Base-by-base conservation (phyloP, 2,797 vertebrate species). In the Antennarius maculatus region DNA sequence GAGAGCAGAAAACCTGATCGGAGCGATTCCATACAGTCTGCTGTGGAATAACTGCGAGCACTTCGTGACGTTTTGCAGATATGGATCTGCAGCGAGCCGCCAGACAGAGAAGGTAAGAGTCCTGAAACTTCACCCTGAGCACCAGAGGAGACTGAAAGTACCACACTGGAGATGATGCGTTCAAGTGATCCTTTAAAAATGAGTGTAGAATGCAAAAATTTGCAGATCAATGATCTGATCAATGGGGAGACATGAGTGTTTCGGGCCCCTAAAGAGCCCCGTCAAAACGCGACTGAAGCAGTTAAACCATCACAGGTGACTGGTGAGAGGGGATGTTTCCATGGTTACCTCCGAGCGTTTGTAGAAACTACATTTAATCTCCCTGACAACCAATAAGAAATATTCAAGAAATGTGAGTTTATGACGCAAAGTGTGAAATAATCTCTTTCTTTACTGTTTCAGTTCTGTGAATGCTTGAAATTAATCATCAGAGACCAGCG, bases 1-100 rank as follows among this genome's bases (percentile, higher is more conserved):
- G 27, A 92, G 95, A 72, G 97, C 97, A 0, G 96, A 98, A 79
- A 91, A 86, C 51, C 91, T 94, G 17, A 74, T 96, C 54, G 96
- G 97, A 5, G 18, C 76, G 1, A 91, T 93, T 2, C 86, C 91
- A 0, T 97, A 99, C 89, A 98, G 97, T 74, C 89, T 98, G 37
- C 92, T 98, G 54, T 98, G 97, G 97, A 95, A 96, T 86, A 99
- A 99, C 89, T 99, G 97, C 68, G 96, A 99, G 77, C 97, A 99
- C 89, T 98, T 98, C 55, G 97, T 94, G 51, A 98, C 96, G 1
- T 81, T 93, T 89, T 99, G 97, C 93, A 93, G 96, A 71, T 98
- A 97, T 15, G 96, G 94, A 27, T 71, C 86, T 16, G 72, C 93
- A 0, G 79, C 82, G 64, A 99, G 96, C 82, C 86, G 87, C 64